Conservation (phyloP, 2,888 invertebrate genomes). For the Pemphredon lugubris region DNA sequence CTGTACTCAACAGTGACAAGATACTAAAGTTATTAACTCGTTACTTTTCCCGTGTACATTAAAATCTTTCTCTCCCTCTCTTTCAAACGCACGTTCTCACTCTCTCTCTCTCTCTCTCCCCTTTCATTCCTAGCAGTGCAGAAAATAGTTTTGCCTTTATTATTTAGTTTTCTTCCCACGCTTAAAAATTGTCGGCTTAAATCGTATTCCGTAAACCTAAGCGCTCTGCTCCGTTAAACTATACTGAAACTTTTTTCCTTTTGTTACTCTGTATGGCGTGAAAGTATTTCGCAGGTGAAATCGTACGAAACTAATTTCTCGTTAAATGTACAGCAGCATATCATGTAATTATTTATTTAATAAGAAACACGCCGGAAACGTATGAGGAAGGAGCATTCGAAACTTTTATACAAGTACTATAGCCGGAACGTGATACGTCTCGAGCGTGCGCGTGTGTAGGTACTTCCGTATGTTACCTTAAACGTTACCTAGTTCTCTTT, state of each 20-base stretch:
- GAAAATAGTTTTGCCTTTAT: conserved; percentile 70
- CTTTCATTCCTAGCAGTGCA: conserved; percentile 62
- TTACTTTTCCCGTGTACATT: conserved; percentile 35
- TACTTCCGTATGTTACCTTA: conserved; percentile 54
- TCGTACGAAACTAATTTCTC: conserved; percentile 73
- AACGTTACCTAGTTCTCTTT: conserved; percentile 52
- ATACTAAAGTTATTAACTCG: conserved; percentile 54
- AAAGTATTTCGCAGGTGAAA: conserved; percentile 54
- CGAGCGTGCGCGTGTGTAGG: conserved; percentile 47
- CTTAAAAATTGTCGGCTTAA: conserved; percentile 54
- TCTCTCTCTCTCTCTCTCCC: not conserved
- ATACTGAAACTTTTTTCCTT: conserved; percentile 26
- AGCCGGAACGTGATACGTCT: conserved; percentile 58
- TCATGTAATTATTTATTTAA: conserved; percentile 47
- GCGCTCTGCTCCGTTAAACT: conserved; percentile 64
- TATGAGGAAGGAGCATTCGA: conserved; percentile 58
- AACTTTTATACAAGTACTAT: conserved; percentile 54
- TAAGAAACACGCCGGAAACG: conserved; percentile 54
- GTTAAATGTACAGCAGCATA: conserved; percentile 62
- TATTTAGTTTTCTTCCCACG: conserved; percentile 38
- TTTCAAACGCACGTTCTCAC: not conserved
- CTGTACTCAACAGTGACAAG: conserved; percentile 64
- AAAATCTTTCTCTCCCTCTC: conserved; percentile 21
- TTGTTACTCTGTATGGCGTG: not conserved
- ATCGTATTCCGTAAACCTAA: conserved; percentile 58